Evolutionary conservation across 2,888 invertebrate genomes (phyloP), one percentile per base, ranked within the genome.

Genomic region (Therioaphis trifolii): DNA sequence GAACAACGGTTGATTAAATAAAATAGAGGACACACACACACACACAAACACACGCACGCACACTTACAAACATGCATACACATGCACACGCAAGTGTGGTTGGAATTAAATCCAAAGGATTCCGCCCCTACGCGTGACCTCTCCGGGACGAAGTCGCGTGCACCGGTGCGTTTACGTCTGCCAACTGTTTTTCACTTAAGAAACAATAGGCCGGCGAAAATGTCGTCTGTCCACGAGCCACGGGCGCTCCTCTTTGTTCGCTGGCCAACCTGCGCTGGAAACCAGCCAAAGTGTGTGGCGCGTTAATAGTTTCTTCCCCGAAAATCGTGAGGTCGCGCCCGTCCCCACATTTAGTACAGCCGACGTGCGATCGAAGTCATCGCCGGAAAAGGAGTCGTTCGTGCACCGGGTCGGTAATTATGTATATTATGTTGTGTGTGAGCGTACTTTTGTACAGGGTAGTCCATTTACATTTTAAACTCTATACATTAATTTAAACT

Each of bases 161-260:
- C 35, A 35, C 24, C 21, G 24, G 29, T 35, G n/a, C n/a, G 35
- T 35, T 35, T 35, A 7, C 80, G 3, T 46, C 9, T 80, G 71
- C 80, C 80, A 80, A 80, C 71, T 80, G 71, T 72, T 80, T 79
- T 80, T 80, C 80, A 72, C 80, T 71, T 80, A 71, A 46, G 58
- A 61, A 35, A 80, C 80, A 80, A 80, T 80, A 61, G 61, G 21
- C 21, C 29, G 18, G 35, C 35, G 35, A n/a, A n/a, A n/a, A n/a
- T 71, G 61, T 71, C 58, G 46, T 18, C 43, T 58, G 69, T 58
- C 55, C 40, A 4, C 21, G 71, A n/a, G 15, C 29, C 5, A 29
- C 43, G 35, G 46, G 58, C 61, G 46, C 46, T 35, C 35, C 35
- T 35, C 35, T 61, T 80, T 80, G 80, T 80, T 61, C 4, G 12